Percentiles rank a stretch among this genome's conserved stretches.
phyloP scores from a whole-genome alignment of 1,140 invertebrate genomes.

The Babylonia areolata region DNA sequence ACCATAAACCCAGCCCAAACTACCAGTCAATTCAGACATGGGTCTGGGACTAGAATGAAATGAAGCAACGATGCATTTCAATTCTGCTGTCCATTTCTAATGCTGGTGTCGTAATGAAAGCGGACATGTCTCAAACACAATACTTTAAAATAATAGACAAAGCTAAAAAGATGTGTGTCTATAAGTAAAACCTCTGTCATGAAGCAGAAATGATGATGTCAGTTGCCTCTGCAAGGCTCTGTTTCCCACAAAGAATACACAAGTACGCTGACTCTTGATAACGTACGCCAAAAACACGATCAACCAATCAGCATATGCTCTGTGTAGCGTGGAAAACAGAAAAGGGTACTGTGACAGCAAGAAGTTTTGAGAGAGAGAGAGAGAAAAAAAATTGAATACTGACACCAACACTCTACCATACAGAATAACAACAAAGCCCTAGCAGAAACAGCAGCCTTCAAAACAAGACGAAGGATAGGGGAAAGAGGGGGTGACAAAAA shows the following conservation, averaged over 20 bases:
- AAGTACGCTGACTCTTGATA: background rate
- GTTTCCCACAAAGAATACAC: background rate
- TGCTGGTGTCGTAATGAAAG: too few species aligned
- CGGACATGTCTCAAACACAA: too few species aligned
- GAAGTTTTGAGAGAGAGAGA: background rate
- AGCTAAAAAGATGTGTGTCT: background rate
- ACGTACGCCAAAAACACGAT: background rate
- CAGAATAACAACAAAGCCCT: constrained; percentile 16
- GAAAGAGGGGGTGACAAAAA: background rate
- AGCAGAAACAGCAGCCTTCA: constrained; percentile 29
- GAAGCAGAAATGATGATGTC: background rate
- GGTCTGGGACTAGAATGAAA: too few species aligned
- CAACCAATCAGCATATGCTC: constrained; percentile 19
- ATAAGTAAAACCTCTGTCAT: constrained; percentile 2
- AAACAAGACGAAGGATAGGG: background rate
- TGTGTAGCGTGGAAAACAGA: background rate
- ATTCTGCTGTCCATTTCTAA: too few species aligned
- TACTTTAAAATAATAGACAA: too few species aligned
- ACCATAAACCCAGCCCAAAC: too few species aligned
- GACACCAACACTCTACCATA: constrained; percentile 19
- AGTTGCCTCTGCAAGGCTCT: constrained; percentile 15
- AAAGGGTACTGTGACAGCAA: background rate
- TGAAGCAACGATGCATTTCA: too few species aligned
- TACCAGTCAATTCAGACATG: too few species aligned
- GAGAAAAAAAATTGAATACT: background rate